Conservation (phyloP, 64 coral and sea anemone species). For the Catalaphyllia jardinei region DNA sequence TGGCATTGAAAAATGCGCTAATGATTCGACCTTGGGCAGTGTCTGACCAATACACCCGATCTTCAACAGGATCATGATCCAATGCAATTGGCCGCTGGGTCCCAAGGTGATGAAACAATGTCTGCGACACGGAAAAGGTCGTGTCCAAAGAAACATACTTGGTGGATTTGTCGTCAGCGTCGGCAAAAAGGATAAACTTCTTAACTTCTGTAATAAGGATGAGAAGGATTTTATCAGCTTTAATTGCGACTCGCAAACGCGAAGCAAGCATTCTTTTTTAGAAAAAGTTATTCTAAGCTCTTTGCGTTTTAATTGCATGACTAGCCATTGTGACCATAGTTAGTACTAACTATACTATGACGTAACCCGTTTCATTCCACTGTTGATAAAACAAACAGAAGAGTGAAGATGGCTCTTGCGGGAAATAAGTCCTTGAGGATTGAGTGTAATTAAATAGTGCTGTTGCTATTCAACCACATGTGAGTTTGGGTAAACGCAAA, state of each 20-base stretch:
- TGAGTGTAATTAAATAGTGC: too few species aligned
- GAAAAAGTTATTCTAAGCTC: too few species aligned
- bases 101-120: constrained; percentile 2
- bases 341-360: too few species aligned
- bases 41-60: constrained; percentile 72
- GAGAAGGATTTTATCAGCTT: not conserved
- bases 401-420: too few species aligned
- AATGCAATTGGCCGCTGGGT: constrained; percentile 58
- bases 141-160: constrained; percentile 33
- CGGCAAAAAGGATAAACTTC: constrained; percentile 55
- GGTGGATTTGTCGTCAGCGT: constrained; percentile 28
- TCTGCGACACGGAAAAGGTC: constrained; percentile 32
- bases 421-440: too few species aligned
- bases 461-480: too few species aligned
- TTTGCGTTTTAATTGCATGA: too few species aligned
- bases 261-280: too few species aligned
- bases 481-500: too few species aligned
- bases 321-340: too few species aligned
- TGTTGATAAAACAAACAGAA: too few species aligned
- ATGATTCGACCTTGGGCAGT: constrained; percentile 33
- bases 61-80: constrained; percentile 63
- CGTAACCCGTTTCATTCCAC: too few species aligned
- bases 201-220: not conserved
- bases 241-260: not conserved
- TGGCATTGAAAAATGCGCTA: constrained; percentile 53